Conservation (phyloP, 1,140 invertebrate species). For the Aphelinus certus region DNA sequence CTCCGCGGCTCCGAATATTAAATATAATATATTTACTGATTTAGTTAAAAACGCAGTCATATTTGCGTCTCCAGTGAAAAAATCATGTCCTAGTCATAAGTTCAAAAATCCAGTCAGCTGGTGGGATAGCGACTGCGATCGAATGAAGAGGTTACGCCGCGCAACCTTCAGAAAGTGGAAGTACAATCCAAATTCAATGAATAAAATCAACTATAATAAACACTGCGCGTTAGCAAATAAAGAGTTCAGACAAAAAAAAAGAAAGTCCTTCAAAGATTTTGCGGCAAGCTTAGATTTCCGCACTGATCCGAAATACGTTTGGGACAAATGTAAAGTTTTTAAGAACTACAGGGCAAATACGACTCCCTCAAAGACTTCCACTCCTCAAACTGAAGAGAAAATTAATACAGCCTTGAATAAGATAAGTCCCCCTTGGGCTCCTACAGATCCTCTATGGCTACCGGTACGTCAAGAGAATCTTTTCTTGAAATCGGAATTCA, state of each 20-base stretch:
- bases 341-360: slow-evolving; percentile 14
- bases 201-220: slow-evolving; percentile 14
- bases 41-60: slow-evolving; percentile 37
- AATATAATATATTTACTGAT: slow-evolving; percentile 31
- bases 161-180: slow-evolving; percentile 5
- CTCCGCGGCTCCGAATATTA: neutral
- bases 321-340: neutral
- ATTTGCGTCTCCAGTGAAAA: slow-evolving; percentile 22
- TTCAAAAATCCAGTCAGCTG: slow-evolving; percentile 9
- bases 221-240: neutral
- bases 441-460: neutral
- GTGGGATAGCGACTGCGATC: slow-evolving; percentile 33
- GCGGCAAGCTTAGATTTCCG: neutral
- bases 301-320: neutral
- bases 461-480: neutral
- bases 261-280: slow-evolving; percentile 5
- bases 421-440: slow-evolving; percentile 3
- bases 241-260: slow-evolving; percentile 18
- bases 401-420: slow-evolving; percentile 2
- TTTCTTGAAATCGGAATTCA: neutral
- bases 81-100: neutral
- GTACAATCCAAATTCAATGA: slow-evolving; percentile 10
- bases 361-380: neutral
- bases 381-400: neutral
- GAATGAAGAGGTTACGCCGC: neutral